phyloP scores from a whole-genome alignment of 1,140 invertebrate species.

The Antheraea mylitta region DNA sequence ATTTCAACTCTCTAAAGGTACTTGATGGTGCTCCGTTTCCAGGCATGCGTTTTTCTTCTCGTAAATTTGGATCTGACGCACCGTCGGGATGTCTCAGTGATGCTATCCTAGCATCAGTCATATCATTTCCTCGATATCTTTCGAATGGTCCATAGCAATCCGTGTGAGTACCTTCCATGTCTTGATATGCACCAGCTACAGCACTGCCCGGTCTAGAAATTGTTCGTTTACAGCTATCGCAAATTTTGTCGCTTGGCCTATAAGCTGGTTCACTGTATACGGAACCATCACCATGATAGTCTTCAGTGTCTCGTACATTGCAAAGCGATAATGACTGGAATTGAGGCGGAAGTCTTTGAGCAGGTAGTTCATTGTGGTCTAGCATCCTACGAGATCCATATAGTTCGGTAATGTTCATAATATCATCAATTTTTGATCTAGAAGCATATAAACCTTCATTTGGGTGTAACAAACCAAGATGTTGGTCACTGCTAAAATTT shows the following conservation, averaged over 20 bases:
- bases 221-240: constrained; percentile 86
- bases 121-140: constrained; percentile 64
- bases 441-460: constrained; percentile 64
- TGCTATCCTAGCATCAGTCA: constrained; percentile 83
- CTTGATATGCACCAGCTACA: constrained; percentile 69
- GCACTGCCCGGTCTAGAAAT: constrained; percentile 86
- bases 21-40: constrained; percentile 84
- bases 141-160: constrained; percentile 70
- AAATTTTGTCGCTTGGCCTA: constrained; percentile 86
- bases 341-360: constrained; percentile 61
- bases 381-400: constrained; percentile 59
- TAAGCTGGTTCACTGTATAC: constrained; percentile 92
- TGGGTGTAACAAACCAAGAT: constrained; percentile 48
- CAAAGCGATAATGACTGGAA: constrained; percentile 87
- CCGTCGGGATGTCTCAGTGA: constrained; percentile 92
- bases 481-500: constrained; percentile 52
- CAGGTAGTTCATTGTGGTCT: constrained; percentile 46
- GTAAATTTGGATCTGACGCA: constrained; percentile 93
- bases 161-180: constrained; percentile 70
- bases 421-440: constrained; percentile 60
- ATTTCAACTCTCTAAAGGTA: constrained; percentile 81
- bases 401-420: constrained; percentile 58
- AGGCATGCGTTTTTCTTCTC: constrained; percentile 84
- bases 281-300: constrained; percentile 84
- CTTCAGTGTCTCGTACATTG: constrained; percentile 83